Evolutionary conservation across 2,888 invertebrate genomes (phyloP), one percentile per base, ranked within the genome.

Genomic region (Lysandra coridon): DNA sequence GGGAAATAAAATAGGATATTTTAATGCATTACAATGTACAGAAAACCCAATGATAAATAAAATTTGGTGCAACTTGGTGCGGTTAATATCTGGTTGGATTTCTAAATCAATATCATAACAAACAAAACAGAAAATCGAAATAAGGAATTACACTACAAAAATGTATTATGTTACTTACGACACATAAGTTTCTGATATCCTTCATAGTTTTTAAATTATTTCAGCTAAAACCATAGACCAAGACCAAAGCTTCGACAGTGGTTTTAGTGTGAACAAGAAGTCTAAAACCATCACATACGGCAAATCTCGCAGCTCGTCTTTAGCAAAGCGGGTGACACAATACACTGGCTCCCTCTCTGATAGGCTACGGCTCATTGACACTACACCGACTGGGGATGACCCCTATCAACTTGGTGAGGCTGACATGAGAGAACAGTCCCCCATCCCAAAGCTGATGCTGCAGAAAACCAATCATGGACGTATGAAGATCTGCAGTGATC

Each of bases 351-450:
- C 92, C 0, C 84, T 93, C 17, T 90, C 93, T 0, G 92, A 93
- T 80, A 86, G 93, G 80, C 85, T 94, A 6, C 89, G 89, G 81
- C 84, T 94, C 6, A 93, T 94, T 14, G 94, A 94, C 78, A 91
- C 93, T 0, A 93, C 93, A 1, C 93, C 93, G 0, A 92, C 92
- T 1, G 94, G 94, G 0, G 92, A 92, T 81, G 94, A 94, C 78
- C 94, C 94, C 0, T 94, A 94, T 82, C 93, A 93, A 82, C 83
- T 93, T 1, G 93, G 94, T 1, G 94, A 94, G 80, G 93, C 93
- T 0, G 94, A 94, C 73, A 90, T 94, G 90, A 85, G 93, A 57
- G 94, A 93, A 79, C 93, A 94, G 79, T 93, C 94, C 1, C 94
- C 94, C 0, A 94, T 94, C n/a, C 93, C 93, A 1, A 92, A 92